Evolutionary conservation across 92 coral and sea anemone species (phyloP), one percentile per base, ranked within the genome.

Genomic region (Zoanthus gigantus): DNA sequence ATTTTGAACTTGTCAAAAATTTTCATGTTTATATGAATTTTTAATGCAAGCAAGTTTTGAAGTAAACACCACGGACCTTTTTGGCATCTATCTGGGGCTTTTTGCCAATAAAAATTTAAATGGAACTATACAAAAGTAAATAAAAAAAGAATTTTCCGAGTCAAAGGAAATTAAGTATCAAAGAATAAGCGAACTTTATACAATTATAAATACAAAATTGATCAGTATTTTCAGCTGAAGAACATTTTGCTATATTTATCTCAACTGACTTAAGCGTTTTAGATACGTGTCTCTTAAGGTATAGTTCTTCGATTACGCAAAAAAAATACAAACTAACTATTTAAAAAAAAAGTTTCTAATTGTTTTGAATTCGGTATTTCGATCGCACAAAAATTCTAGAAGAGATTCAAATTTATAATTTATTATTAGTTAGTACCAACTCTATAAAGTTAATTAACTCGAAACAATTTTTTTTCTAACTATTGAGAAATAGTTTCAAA

Each of bases 1-100:
- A 78, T 15, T 10, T 79, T 79, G 84, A 58, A 37, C 84, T 61
- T 79, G 84, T 60, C 71, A 79, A 79, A 60, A 79, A 10, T 30
- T 30, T 58, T 79, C 61, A 79, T 3, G 7, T 37, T 79, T 12
- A 54, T 10, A 16, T 12, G 10, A 54, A 28, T 54, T 29, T 5
- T 10, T 29, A 73, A 44, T 8, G 9, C 69, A 9, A n/a, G 69
- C 29, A 63, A 60, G 67, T 60, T n/a, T 60, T 56, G 28, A 60
- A 14, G 6, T 15, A 60, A 17, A 63, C 30, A 63, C 28, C 69
- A 63, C 17, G 9, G 29, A n/a, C 17, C 31, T 63, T 8, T 63
- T 63, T 17, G n/a, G 28, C 69, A 63, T 18, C 69, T 17, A 63
- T 18, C 69, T 17, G 17, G 17, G 30, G 69, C 9, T 63, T 63